A percentile compares a stretch with the other conserved stretches of the same genome.
phyloP scores from a whole-genome alignment of 2,888 invertebrate species.

The Ischnus inquisitorius region DNA sequence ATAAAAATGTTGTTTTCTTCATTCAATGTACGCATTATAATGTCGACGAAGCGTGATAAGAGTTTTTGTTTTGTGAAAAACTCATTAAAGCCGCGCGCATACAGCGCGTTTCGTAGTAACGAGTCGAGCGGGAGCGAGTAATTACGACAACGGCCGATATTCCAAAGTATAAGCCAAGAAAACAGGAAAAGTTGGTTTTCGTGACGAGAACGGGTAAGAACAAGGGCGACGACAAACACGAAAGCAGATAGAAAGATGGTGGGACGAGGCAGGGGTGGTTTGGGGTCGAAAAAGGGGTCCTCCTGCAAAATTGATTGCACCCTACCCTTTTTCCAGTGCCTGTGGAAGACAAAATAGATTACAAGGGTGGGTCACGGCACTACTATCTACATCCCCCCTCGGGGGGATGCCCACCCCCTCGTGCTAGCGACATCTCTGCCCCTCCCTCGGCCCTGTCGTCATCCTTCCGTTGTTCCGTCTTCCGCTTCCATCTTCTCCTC shows the following conservation, averaged over 20 bases:
- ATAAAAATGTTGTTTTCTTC: too few species aligned
- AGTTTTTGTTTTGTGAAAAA: too few species aligned
- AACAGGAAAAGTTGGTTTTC: slow-evolving; percentile 52
- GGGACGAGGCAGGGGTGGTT: not conserved
- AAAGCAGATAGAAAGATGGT: slow-evolving; percentile 43
- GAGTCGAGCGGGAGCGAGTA: slow-evolving; percentile 3
- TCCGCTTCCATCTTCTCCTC: slow-evolving; percentile 61
- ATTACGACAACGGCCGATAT: slow-evolving; percentile 33
- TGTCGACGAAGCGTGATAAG: too few species aligned
- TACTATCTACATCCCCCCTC: slow-evolving; percentile 67
- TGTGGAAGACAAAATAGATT: slow-evolving; percentile 82
- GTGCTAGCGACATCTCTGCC: slow-evolving; percentile 59
- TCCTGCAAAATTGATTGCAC: slow-evolving; percentile 64
- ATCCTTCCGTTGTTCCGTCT: slow-evolving; percentile 58
- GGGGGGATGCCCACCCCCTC: too few species aligned
- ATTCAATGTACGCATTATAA: too few species aligned
- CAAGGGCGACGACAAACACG: slow-evolving; percentile 48
- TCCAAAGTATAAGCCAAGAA: slow-evolving; percentile 30
- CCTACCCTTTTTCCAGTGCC: slow-evolving; percentile 66
- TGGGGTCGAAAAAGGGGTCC: slow-evolving; percentile 48
- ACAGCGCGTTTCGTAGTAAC: not conserved
- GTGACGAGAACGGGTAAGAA: slow-evolving; percentile 51
- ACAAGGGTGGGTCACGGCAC: slow-evolving; percentile 69
- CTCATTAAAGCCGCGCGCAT: too few species aligned
- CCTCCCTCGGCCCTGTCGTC: slow-evolving; percentile 26